Percentiles rank a stretch among this genome's conserved stretches.
These are phyloP conservation scores for Grapholita molesta DNA, from an alignment of 1,140 invertebrate species.

Conservation along the genomic window DNA sequence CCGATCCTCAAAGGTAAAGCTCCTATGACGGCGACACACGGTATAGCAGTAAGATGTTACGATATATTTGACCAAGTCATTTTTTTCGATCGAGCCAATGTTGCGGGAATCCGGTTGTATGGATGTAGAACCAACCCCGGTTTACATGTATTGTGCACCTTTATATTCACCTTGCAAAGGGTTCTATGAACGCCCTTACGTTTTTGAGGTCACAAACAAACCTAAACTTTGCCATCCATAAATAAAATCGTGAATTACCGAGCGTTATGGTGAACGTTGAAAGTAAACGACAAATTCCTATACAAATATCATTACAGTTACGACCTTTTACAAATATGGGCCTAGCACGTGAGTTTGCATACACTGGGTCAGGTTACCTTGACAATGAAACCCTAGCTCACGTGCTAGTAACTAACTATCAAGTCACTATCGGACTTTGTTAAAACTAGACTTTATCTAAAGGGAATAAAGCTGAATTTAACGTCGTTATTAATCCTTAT, in stretches of 20 bases:
- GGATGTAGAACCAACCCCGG: background rate
- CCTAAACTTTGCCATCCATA: background rate
- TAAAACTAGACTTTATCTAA: background rate
- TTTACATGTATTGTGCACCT: too few species aligned
- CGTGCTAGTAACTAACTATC: background rate
- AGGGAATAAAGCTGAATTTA: background rate
- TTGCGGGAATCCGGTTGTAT: too few species aligned
- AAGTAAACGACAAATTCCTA: background rate
- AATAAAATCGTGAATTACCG: background rate
- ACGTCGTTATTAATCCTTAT: background rate
- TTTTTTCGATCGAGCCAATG: too few species aligned
- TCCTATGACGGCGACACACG: too few species aligned
- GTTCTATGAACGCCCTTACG: background rate
- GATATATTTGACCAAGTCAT: too few species aligned
- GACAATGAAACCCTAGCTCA: slow-evolving; percentile 2
- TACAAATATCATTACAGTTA: background rate
- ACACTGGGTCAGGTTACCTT: background rate
- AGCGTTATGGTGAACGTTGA: background rate
- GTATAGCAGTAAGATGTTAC: too few species aligned
- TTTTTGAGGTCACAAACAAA: background rate
- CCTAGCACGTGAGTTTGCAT: background rate
- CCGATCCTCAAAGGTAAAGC: too few species aligned
- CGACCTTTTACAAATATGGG: background rate
- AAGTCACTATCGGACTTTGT: background rate
- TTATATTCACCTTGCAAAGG: background rate